phyloP scores from a whole-genome alignment of 64 coral and sea anemone genomes.

The Exaiptasia diaphana region DNA sequence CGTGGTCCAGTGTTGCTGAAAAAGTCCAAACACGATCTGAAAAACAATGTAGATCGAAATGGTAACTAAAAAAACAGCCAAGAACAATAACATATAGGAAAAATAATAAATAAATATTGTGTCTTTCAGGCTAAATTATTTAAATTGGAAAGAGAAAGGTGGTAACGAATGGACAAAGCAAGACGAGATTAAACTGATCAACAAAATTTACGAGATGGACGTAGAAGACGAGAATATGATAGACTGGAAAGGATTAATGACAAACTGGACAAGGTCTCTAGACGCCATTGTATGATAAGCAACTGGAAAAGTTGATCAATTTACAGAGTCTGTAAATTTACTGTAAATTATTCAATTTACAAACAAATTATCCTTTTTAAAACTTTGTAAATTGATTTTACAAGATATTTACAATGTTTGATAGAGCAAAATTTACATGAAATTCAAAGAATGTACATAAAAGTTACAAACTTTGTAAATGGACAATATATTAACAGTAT shows the following conservation, averaged over 20 bases:
- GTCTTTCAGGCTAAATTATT: constrained; percentile 80
- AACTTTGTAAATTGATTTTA: too few species aligned
- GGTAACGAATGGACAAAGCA: constrained; percentile 97
- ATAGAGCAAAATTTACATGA: too few species aligned
- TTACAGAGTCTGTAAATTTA: too few species aligned
- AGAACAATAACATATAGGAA: not conserved
- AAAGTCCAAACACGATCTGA: constrained; percentile 87
- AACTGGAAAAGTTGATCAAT: too few species aligned
- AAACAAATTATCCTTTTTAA: too few species aligned
- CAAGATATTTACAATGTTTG: too few species aligned
- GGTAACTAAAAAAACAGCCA: constrained; percentile 18
- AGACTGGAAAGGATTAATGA: constrained; percentile 73
- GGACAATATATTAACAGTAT: too few species aligned
- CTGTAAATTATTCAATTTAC: too few species aligned
- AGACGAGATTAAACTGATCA: constrained; percentile 95
- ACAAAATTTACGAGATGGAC: constrained; percentile 79
- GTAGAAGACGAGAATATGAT: constrained; percentile 88
- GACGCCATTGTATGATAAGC: too few species aligned
- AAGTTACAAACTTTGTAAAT: too few species aligned
- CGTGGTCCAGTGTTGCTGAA: constrained; percentile 79
- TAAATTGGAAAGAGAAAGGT: constrained; percentile 99
- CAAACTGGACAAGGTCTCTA: constrained; percentile 92
- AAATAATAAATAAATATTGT: not conserved
- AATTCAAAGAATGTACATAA: too few species aligned
- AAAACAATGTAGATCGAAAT: constrained; percentile 98